Evolutionary conservation across 2,797 vertebrate genomes (phyloP), one percentile per base, ranked within the genome.

Genomic region (Pseudotriccus pelzelni): DNA sequence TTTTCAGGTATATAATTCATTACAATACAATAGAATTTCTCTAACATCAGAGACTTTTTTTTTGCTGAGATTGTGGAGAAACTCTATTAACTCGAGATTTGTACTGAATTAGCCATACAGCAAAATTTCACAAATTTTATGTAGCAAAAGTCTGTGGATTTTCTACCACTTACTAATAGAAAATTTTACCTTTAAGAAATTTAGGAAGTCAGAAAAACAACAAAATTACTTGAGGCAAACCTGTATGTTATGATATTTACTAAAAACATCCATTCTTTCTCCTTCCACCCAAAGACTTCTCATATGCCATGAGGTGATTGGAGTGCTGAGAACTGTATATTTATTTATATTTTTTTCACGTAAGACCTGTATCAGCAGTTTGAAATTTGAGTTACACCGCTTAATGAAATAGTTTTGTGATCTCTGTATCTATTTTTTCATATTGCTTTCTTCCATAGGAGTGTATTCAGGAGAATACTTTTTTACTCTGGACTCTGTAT

Each of bases 1-100:
- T 92, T 95, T 95, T 96, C 83, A 78, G 94, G 88, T 87, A 34
- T 66, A 55, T 79, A 68, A 69, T 92, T 92, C 96, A 52, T 95
- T 97, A 83, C 56, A 89, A 78, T 70, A 83, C 60, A 60, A 92
- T 1, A 77, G 89, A 91, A 91, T 93, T 94, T 72, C 72, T 94
- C 32, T 70, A 56, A 73, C 52, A 7, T 70, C 67, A 66, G 46
- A 55, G 63, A 10, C 8, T 66, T 59, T 47, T 60, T 89, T 82
- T 89, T 24, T 39, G 6, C 14, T 39, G 4, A 43, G 60, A 55
- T 90, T 93, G 5, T 55, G 36, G 79, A 83, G 43, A 81, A 94
- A 79, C 49, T 56, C 1, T 41, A 25, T 92, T 87, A 90, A 95
- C 86, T 92, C 81, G 90, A 90, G 88, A 67, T 89, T 94, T 94